Evolutionary conservation across 2,888 invertebrate species (phyloP).

Genomic region (Beris morrisii): DNA sequence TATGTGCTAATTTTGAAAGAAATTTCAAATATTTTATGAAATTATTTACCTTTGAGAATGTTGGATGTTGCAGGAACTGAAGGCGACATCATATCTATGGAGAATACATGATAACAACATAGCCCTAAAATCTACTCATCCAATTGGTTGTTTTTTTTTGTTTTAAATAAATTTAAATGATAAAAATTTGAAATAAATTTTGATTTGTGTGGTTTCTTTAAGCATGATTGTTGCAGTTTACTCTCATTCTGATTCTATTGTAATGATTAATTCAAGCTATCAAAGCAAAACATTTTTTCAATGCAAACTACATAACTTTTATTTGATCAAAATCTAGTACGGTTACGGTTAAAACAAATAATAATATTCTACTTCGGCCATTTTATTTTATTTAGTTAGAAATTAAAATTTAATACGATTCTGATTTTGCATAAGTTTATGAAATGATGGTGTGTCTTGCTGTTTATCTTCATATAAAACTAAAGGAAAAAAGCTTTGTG

Average conservation of each 20-base stretch:
- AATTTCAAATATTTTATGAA: slow-evolving; percentile 26
- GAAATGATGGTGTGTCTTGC: too few relatives aligned
- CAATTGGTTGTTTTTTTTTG: slow-evolving; percentile 39
- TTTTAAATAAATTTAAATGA: slow-evolving; percentile 4
- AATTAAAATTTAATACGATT: too few relatives aligned
- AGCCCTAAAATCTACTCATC: slow-evolving; percentile 37
- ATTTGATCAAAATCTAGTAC: slow-evolving; percentile 14
- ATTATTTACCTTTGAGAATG: slow-evolving; percentile 78
- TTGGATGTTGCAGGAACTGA: slow-evolving; percentile 82
- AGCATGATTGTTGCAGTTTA: slow-evolving; percentile 39
- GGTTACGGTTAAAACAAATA: too few relatives aligned
- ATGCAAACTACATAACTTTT: slow-evolving; percentile 30
- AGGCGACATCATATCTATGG: slow-evolving; percentile 66
- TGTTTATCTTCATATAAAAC: too few relatives aligned
- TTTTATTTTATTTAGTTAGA: too few relatives aligned
- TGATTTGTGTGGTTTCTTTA: slow-evolving; percentile 25
- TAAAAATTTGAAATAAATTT: slow-evolving; percentile 13
- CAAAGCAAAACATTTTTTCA: slow-evolving; percentile 29
- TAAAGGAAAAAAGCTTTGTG: too few relatives aligned
- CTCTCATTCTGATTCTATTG: slow-evolving; percentile 32
- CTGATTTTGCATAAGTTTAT: too few relatives aligned
- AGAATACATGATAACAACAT: slow-evolving; percentile 38
- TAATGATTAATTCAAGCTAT: slow-evolving; percentile 19
- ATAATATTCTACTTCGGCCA: too few relatives aligned
- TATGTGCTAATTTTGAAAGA: slow-evolving; percentile 25